Percentiles rank a stretch among this genome's conserved stretches.
Evolutionary conservation across 2,888 invertebrate species (phyloP).

Genomic region (Ligdia adustata): DNA sequence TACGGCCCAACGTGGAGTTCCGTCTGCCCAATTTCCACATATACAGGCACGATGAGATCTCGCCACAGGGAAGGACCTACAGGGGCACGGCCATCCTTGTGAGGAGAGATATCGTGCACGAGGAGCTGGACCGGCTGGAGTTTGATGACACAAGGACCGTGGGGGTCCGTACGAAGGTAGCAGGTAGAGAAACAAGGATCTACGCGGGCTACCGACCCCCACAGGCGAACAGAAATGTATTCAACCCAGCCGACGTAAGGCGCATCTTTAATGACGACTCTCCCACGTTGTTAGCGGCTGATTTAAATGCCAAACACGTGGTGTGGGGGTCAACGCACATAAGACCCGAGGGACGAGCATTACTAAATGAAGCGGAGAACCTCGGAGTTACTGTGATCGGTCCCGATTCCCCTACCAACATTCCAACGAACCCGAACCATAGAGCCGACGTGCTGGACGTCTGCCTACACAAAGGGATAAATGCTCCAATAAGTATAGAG

Average conservation of each 20-base stretch:
- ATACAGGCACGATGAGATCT: conserved; percentile 1
- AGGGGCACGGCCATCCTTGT: conserved; percentile 5
- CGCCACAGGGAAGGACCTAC: not conserved
- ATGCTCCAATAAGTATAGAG: too few relatives aligned
- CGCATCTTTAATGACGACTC: not conserved
- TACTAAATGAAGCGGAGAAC: not conserved
- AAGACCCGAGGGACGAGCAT: too few relatives aligned
- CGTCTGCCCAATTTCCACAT: not conserved
- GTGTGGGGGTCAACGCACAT: too few relatives aligned
- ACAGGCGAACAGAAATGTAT: rapidly evolving
- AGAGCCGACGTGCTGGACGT: conserved; percentile 1
- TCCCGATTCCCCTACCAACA: not conserved
- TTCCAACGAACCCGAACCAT: not conserved
- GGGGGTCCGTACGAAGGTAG: not conserved
- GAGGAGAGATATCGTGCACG: too few relatives aligned
- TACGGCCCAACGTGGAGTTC: not conserved
- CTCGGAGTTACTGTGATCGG: not conserved
- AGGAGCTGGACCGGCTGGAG: too few relatives aligned
- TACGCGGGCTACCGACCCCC: conserved; percentile 12
- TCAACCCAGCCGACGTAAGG: not conserved
- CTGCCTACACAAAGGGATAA: not conserved
- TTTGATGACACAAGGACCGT: too few relatives aligned
- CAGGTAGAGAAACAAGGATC: not conserved
- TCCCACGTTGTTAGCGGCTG: not conserved
- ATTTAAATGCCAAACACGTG: too few relatives aligned